Base-by-base conservation (phyloP, 2,888 invertebrate species). In the Homarus gammarus region DNA sequence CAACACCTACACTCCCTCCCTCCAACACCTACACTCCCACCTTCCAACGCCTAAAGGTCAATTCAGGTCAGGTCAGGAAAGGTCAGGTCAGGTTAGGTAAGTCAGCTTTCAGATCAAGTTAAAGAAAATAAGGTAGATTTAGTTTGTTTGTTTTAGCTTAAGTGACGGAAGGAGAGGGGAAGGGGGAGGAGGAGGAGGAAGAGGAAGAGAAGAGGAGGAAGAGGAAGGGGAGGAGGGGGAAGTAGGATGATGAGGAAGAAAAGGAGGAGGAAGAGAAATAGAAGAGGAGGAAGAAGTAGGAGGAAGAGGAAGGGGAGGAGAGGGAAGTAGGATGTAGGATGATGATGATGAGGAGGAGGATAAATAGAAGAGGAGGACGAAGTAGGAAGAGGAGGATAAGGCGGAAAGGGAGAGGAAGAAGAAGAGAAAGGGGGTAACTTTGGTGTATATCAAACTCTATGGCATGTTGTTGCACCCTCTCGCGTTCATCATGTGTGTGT, bases 241-340 rank as follows among this genome's bases (percentile, higher is more conserved):
- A 40, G n/a, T 18, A 51, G 31, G 49, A 22, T 8, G n/a, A 27
- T 22, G n/a, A 44, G 15, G 40, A 33, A 22, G 22, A 38, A 33
- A 73, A 6, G 38, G 33, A 68, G 78, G 49, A 78, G 51, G 49
- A 44, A 78, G 15, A n/a, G 44, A 49, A 49, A 31, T 22, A 78
- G 31, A 22, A 75, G 40, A 36, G 40, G 75, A n/a, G 5, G n/a
- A 36, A 73, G 27, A 31, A 31, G 31, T 18, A 68, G 31, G 68
- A 18, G 5, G 18, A 8, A 15, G 18, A 31, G 31, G 68, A 68
- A 6, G 18, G 6, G 22, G 68, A 68, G 6, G 18, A 68, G 8
- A 31, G 68, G 31, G 18, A 68, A 68, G 27, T 68, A 31, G 10
- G 31, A n/a, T 38, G 12, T 6, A 70, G 22, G 70, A 70, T 10